Conservation (phyloP, 2,888 invertebrate species). For the Eupelmus urozonus region DNA sequence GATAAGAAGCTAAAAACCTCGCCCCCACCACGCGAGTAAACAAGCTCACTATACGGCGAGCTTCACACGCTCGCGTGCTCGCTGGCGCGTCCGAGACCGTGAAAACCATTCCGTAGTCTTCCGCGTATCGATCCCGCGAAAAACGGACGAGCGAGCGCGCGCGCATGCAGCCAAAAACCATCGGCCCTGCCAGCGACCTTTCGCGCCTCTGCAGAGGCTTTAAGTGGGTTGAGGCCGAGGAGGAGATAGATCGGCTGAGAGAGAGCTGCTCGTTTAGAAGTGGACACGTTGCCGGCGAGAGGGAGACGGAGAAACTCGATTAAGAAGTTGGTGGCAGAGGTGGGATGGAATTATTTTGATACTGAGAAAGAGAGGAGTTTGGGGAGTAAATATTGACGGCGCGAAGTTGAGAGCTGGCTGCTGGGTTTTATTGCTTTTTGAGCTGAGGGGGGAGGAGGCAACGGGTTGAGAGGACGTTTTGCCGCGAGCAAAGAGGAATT, state of each 20-base stretch:
- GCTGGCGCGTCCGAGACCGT: slow-evolving; percentile 50
- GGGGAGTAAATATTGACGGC: slow-evolving; percentile 9
- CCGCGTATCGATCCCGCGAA: slow-evolving; percentile 45
- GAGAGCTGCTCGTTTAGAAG: neutral
- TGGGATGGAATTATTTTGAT: slow-evolving; percentile 25
- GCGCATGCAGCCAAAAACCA: slow-evolving; percentile 12
- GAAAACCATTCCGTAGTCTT: too few relatives aligned
- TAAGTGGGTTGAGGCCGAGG: slow-evolving; percentile 66
- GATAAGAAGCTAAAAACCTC: too few relatives aligned
- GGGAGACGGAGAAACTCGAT: slow-evolving; percentile 44
- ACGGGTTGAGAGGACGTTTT: too few relatives aligned
- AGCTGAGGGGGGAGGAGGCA: too few relatives aligned
- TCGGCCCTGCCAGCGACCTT: slow-evolving; percentile 4
- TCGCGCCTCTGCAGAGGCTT: neutral
- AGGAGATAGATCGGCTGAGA: neutral
- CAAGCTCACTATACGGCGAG: too few relatives aligned
- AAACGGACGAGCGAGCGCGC: slow-evolving; percentile 14
- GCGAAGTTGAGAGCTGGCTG: neutral
- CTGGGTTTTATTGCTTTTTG: too few relatives aligned
- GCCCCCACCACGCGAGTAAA: too few relatives aligned
- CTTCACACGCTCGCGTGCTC: too few relatives aligned
- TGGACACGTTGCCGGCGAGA: too few relatives aligned
- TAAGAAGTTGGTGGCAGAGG: slow-evolving; percentile 37
- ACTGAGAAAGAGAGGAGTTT: slow-evolving; percentile 12
- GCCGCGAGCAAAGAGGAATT: too few relatives aligned